Evolutionary conservation across 2,797 vertebrate genomes (phyloP), one percentile per base, ranked within the genome.

Genomic region (Alauda arvensis): DNA sequence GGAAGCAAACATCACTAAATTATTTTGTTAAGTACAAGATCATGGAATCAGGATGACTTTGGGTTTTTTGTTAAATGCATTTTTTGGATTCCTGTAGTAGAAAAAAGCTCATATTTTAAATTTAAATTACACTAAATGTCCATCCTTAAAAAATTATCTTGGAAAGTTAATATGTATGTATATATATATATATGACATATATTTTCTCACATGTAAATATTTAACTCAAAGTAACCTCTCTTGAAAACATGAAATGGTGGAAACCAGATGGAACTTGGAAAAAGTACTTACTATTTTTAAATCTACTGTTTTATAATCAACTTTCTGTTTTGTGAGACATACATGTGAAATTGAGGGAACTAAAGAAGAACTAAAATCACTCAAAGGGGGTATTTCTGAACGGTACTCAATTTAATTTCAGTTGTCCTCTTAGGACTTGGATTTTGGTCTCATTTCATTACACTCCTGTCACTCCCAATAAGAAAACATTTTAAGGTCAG

Each of bases 141-240:
- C 5, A 48, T 52, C 1, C 17, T 46, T 67, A 16, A 18, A 17
- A 63, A 77, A 74, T 26, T 29, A n/a, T 25, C 33, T 57, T 59
- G n/a, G 13, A 17, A 85, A 72, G 26, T 61, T 14, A 21, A 0
- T 16, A 4, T 33, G 4, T 40, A 1, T 29, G 2, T 82, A 1
- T 57, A 5, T 76, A 20, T 53, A 25, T 37, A 48, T 67, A 25
- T 25, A 11, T 14, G 6, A 29, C 0, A 3, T 8, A 14, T 15
- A 34, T 74, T 62, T 72, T 66, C 18, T 69, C 12, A 66, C 4
- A 3, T 18, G 9, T 39, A 17, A 45, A 34, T 76, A 81, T 82
- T 72, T 59, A 69, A 33, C 14, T 66, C 45, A 31, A 55, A 61
- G 16, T 69, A 70, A 24, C 2, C 10, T 87, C 7, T 57, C 21